Conservation (phyloP, 2,797 vertebrate genomes). For the Zenarchopterus dispar region DNA sequence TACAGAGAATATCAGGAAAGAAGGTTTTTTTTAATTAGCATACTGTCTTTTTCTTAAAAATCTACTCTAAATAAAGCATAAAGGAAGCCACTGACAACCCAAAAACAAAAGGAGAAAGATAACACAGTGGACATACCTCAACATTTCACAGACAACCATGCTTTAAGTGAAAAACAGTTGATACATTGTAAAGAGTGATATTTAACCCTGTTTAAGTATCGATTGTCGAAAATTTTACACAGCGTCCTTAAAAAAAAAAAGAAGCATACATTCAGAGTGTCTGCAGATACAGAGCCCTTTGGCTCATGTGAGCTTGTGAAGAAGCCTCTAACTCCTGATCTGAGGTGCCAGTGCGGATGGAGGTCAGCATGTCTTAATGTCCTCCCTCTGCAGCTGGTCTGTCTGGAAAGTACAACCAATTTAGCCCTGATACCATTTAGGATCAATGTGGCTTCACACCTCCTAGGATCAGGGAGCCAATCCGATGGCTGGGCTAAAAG, state of each 20-base stretch:
- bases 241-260: conserved; percentile 36
- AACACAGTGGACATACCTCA: conserved; percentile 74
- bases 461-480: conserved; percentile 52
- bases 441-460: conserved; percentile 76
- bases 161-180: conserved; percentile 24
- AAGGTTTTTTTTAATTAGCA: conserved; percentile 78
- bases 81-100: conserved; percentile 62
- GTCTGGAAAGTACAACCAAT: conserved; percentile 69
- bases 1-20: conserved; percentile 50
- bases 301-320: conserved; percentile 57
- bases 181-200: conserved; percentile 33
- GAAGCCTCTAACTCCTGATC: conserved; percentile 56
- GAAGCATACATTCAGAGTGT: conserved; percentile 75
- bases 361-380: conserved; percentile 67
- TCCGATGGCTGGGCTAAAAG: conserved; percentile 55
- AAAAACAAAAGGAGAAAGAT: conserved; percentile 60
- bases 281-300: conserved; percentile 56
- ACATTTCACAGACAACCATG: conserved; percentile 61
- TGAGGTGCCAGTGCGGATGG: conserved; percentile 28
- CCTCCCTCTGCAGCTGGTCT: conserved; percentile 56
- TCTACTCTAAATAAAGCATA: conserved; percentile 78
- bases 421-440: conserved; percentile 68
- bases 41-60: conserved; percentile 76
- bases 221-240: conserved; percentile 63
- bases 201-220: conserved; percentile 68